Evolutionary conservation across 1,140 invertebrate species (phyloP).

Genomic region (Olivierus martensii): DNA sequence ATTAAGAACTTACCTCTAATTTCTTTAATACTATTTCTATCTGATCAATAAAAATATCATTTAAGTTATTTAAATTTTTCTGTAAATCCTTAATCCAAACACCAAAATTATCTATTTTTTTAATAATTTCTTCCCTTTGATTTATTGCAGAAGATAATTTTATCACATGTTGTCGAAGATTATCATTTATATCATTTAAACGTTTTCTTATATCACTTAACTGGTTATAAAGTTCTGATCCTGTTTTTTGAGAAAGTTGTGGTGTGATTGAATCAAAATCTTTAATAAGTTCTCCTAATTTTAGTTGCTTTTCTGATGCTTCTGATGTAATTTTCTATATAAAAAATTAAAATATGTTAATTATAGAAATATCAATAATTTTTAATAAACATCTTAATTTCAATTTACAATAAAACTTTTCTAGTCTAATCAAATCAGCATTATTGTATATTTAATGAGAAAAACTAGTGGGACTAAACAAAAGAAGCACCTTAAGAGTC

Average conservation of each 20-base stretch:
- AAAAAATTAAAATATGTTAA: no score
- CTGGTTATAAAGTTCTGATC: slow-evolving; percentile 2
- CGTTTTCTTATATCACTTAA: slow-evolving; percentile 8
- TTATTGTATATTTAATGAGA: no score
- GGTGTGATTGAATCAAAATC: slow-evolving; percentile 8
- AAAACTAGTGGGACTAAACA: no score
- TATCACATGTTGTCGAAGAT: background rate
- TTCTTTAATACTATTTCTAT: slow-evolving; percentile 61
- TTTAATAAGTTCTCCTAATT: slow-evolving; percentile 1
- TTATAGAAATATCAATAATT: no score
- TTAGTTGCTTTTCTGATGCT: slow-evolving; percentile 2
- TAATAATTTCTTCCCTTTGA: slow-evolving; percentile 58
- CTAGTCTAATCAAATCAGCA: no score
- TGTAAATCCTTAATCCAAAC: slow-evolving; percentile 68
- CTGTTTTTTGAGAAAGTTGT: slow-evolving; percentile 9
- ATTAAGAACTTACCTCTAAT: slow-evolving; percentile 40
- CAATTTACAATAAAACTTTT: no score
- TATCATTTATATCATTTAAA: slow-evolving; percentile 6
- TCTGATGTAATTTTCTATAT: slow-evolving; percentile 24
- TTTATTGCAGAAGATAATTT: slow-evolving; percentile 1
- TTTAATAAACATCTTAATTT: no score
- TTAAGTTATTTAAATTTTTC: slow-evolving; percentile 55
- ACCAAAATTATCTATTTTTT: slow-evolving; percentile 61
- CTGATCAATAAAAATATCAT: slow-evolving; percentile 62
- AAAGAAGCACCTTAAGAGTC: no score